Conservation (phyloP, 2,888 invertebrate genomes). For the Apotomis betuletana region DNA sequence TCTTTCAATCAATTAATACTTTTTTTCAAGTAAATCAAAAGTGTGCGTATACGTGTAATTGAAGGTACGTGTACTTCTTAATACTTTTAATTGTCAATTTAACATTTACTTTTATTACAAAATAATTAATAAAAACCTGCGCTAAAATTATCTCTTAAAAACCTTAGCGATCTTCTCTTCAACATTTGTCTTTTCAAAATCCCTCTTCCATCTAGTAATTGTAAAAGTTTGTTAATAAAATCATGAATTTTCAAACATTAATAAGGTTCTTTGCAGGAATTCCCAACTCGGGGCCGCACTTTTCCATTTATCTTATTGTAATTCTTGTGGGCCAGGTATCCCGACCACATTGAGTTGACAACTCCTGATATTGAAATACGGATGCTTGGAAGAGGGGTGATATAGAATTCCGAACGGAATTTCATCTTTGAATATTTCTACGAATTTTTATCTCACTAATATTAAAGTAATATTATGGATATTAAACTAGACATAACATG, state of each 20-base stretch:
- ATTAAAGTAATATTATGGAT: not conserved
- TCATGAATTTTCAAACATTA: slow-evolving; percentile 37
- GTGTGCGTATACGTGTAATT: too few species aligned
- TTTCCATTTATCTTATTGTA: slow-evolving; percentile 33
- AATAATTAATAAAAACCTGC: not conserved
- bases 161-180: slow-evolving; percentile 3
- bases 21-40: too few species aligned
- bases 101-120: not conserved
- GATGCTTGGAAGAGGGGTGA: not conserved
- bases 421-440: slow-evolving; percentile 9
- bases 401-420: not conserved
- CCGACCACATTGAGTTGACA: slow-evolving; percentile 28
- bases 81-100: too few species aligned
- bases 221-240: slow-evolving; percentile 35
- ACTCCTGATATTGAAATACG: slow-evolving; percentile 30
- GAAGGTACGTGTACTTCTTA: too few species aligned
- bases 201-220: slow-evolving; percentile 18
- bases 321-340: slow-evolving; percentile 26
- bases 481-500: too few species aligned
- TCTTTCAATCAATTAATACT: not conserved
- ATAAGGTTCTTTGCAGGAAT: slow-evolving; percentile 27
- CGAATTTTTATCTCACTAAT: slow-evolving; percentile 4
- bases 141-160: slow-evolving; percentile 6
- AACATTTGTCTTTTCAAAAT: slow-evolving; percentile 28
- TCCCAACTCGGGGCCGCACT: slow-evolving; percentile 19